Evolutionary conservation across 2,888 invertebrate species (phyloP).

Genomic region (Cosmia pyralina): DNA sequence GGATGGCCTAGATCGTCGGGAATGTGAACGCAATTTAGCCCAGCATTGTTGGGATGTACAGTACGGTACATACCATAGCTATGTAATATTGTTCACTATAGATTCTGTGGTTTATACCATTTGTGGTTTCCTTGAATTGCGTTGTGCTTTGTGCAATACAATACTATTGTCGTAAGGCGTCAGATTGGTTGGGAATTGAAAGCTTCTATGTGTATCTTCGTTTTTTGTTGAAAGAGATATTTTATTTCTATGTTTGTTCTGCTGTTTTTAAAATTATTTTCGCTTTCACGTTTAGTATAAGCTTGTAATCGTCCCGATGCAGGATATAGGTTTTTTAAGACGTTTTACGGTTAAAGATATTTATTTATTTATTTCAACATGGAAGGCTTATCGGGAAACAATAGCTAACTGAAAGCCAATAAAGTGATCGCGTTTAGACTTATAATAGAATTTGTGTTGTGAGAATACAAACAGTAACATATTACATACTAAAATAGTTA

Average conservation of each 20-base stretch:
- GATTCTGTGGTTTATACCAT: slow-evolving; percentile 64
- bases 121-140: slow-evolving; percentile 58
- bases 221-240: neutral
- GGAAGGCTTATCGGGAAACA: too few species aligned
- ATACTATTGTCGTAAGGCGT: slow-evolving; percentile 52
- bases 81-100: slow-evolving; percentile 67
- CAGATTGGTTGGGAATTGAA: slow-evolving; percentile 44
- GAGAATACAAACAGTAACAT: too few species aligned
- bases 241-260: neutral
- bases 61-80: slow-evolving; percentile 64
- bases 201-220: neutral
- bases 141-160: slow-evolving; percentile 51
- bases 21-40: slow-evolving; percentile 88
- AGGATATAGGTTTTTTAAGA: neutral
- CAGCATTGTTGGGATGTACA: slow-evolving; percentile 83
- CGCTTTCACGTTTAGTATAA: neutral
- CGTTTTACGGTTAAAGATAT: neutral
- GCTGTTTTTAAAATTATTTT: neutral
- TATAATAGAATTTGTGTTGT: too few species aligned
- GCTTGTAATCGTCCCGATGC: neutral
- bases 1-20: slow-evolving; percentile 83
- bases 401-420: too few species aligned
- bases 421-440: too few species aligned
- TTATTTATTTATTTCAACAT: neutral
- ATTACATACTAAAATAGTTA: too few species aligned